Base-by-base conservation (phyloP, 2,797 vertebrate genomes). In the Phataginus tricuspis region DNA sequence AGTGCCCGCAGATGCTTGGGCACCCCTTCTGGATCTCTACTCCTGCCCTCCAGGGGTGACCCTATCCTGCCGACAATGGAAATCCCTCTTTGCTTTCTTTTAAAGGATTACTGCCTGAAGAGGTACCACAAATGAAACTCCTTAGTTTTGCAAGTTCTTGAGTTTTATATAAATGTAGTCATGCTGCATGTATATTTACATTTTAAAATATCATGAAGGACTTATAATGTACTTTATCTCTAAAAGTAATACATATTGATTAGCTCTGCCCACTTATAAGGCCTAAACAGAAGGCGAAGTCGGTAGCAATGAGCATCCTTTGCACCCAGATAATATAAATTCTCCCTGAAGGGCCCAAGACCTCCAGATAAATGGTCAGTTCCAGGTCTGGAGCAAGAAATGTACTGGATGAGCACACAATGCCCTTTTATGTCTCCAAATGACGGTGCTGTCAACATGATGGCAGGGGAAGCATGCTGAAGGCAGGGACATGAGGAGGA, bases 31-130 rank as follows among this genome's bases (percentile, higher is more conserved):
- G 34, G 18, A 29, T 61, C 12, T 23, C 11, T 79, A 0, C 4
- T 39, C 4, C 51, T 0, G 13, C 66, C 3, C 0, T 4, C 21
- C 16, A 4, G 1, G 34, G 21, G 21, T 34, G 31, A 45, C 2
- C 1, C 61, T 12, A 23, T 34, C 10, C 4, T 64, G 11, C 2
- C 5, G 49, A 42, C 0, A 16, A 34, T 1, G 5, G 19, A 80
- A 92, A 68, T 49, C 14, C 45, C 4, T 29, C 18, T 27, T 49
- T 16, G 1, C 31, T 71, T 84, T 84, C 25, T 90, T 51, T 63
- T 53, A 39, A 13, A 64, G n/a, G 5, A 4, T 79, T 85, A 63
- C 5, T 6, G 59, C 1, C 5, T 31, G 78, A 42, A 27, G 18
- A 75, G 64, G n/a, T 2, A 29, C 16, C 37, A 75, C 29, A 91